Base-by-base conservation (phyloP, 2,888 invertebrate genomes). In the Mactromeris polynyma region DNA sequence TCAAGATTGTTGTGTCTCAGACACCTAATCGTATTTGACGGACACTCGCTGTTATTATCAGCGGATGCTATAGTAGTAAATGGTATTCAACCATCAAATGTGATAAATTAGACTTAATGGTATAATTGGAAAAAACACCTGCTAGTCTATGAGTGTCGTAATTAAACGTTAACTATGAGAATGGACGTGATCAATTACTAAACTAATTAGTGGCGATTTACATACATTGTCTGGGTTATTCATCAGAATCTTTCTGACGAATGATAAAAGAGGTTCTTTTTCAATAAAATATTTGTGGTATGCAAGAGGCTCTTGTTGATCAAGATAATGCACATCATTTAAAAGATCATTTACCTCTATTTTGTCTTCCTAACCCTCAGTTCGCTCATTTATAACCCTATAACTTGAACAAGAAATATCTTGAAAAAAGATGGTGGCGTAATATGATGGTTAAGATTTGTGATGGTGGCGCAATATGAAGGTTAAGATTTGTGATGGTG, bases 121-220 rank as follows among this genome's bases (percentile, higher is more conserved):
- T 26, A 26, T 64, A 64, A 64, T 64, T n/a, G 26, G 26, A 64
- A 58, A 58, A 64, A 64, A 9, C 26, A 64, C 58, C 58, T 9
- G 58, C 58, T 64, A 64, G 9, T 64, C n/a, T 26, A 64, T 64
- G 26, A 26, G n/a, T 64, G 26, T 26, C 26, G 26, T 26, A 64
- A 26, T 64, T 64, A 64, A 26, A 64, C 26, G 58, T 64, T n/a
- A 64, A 64, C 58, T 64, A 26, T 64, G n/a, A 64, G n/a, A 64
- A 26, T 9, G 3, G 26, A 26, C 9, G 26, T 64, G 58, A 64
- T 64, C n/a, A 64, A 64, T 64, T 26, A 64, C 46, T 46, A 17
- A 46, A 26, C 58, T 64, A 64, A 64, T 64, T 26, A 64, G 26
- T 9, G 26, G 26, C 11, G 58, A 64, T 64, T 64, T 26, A 64